Evolutionary conservation across 2,888 invertebrate genomes (phyloP).

Genomic region (Tethea ocularis): DNA sequence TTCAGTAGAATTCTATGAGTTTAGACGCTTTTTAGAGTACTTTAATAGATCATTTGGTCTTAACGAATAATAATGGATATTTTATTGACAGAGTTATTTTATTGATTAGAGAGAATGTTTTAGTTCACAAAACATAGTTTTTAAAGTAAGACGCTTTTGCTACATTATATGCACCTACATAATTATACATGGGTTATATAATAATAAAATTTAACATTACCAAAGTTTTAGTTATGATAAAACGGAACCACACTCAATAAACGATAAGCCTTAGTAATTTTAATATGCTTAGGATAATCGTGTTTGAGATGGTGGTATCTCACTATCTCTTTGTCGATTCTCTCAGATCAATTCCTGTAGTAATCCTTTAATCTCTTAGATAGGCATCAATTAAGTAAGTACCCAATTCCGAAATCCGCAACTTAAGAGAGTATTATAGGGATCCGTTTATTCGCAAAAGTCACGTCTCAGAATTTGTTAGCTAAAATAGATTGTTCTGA

Average conservation of each 20-base stretch:
- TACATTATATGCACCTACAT: neutral
- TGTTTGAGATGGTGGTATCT: neutral
- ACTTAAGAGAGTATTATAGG: constrained; percentile 49
- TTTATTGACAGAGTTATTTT: too few relatives aligned
- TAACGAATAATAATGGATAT: neutral
- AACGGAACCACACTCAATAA: neutral
- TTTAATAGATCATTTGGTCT: too few relatives aligned
- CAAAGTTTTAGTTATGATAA: too few relatives aligned
- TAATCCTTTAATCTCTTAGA: constrained; percentile 16
- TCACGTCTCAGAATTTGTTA: constrained; percentile 22
- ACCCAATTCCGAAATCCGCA: constrained; percentile 30
- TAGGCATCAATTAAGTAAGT: constrained; percentile 19
- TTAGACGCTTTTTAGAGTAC: neutral
- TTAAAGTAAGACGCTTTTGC: too few relatives aligned
- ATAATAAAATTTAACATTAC: too few relatives aligned
- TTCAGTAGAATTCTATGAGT: neutral
- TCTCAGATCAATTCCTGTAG: constrained; percentile 3
- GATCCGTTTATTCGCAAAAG: constrained; percentile 49
- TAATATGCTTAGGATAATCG: neutral
- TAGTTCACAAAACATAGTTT: too few relatives aligned
- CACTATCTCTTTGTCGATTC: neutral
- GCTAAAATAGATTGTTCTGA: constrained; percentile 21
- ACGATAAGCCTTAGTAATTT: neutral
- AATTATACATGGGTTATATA: too few relatives aligned
- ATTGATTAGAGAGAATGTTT: too few relatives aligned